Conservation (phyloP, 2,797 vertebrate species). For the Amphiprion clarkii region DNA sequence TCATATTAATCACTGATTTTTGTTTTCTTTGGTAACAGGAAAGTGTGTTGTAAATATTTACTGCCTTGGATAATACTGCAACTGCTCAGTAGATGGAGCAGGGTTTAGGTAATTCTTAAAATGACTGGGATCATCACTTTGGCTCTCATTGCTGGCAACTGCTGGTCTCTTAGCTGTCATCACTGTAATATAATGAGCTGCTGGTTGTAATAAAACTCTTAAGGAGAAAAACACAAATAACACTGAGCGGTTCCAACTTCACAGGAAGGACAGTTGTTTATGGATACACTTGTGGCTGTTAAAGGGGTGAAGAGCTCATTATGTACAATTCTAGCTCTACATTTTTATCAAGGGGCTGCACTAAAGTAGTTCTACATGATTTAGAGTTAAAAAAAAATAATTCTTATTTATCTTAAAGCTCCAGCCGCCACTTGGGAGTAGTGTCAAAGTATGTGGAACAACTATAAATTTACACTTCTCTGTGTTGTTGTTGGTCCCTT, state of each 20-base stretch:
- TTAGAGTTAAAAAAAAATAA: too few species aligned
- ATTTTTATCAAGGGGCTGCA: too few species aligned
- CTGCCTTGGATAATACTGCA: constrained; percentile 35
- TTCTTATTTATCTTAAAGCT: too few species aligned
- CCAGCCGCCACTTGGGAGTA: too few species aligned
- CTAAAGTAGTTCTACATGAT: too few species aligned
- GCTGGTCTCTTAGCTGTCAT: constrained; percentile 43
- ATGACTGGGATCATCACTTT: neutral
- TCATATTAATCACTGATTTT: neutral
- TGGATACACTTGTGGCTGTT: neutral
- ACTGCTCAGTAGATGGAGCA: constrained; percentile 60
- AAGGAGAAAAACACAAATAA: constrained; percentile 15
- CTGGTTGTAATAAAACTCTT: constrained; percentile 28
- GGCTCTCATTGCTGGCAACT: constrained; percentile 1
- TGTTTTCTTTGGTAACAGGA: constrained; percentile 10
- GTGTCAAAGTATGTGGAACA: too few species aligned
- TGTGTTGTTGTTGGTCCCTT: too few species aligned
- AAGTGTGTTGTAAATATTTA: constrained; percentile 8
- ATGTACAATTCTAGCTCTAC: too few species aligned
- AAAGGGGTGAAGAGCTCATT: neutral
- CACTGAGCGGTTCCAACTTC: neutral
- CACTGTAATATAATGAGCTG: constrained; percentile 27
- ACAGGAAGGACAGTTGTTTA: neutral
- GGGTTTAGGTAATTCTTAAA: constrained; percentile 1
- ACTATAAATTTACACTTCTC: too few species aligned